Percentiles rank a stretch among this genome's conserved stretches.
Evolutionary conservation across 2,888 invertebrate genomes (phyloP).

Genomic region (Melinaea marsaeus): DNA sequence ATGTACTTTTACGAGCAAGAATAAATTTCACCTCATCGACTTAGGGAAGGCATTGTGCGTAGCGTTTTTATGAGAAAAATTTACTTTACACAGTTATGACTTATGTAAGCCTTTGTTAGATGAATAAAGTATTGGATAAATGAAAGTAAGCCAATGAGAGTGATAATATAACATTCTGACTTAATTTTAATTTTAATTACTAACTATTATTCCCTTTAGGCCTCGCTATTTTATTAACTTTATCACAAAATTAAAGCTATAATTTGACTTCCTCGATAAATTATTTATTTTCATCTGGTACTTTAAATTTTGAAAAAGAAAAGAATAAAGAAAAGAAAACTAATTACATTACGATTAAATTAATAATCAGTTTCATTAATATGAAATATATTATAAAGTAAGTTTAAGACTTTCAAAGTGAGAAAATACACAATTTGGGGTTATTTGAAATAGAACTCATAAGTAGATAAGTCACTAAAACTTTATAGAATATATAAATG

Average conservation of each 20-base stretch:
- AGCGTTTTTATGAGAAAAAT: conserved; percentile 57
- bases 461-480: conserved; percentile 25
- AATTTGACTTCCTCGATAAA: no score
- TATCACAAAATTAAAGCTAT: no score
- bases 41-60: conserved; percentile 43
- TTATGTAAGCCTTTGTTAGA: conserved; percentile 28
- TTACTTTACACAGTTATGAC: conserved; percentile 44
- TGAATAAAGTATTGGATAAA: conserved; percentile 18
- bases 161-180: no score
- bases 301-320: no score
- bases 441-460: conserved; percentile 28
- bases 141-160: background rate
- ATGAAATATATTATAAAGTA: background rate
- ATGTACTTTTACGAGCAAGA: conserved; percentile 60
- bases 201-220: no score
- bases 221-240: no score
- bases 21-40: conserved; percentile 64
- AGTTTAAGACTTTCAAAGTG: conserved; percentile 25
- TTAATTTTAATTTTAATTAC: no score
- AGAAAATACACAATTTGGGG: conserved; percentile 25
- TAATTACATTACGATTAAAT: no score
- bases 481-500: conserved; percentile 21
- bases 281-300: no score
- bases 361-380: no score
- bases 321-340: no score